phyloP scores from a whole-genome alignment of 2,888 invertebrate genomes.

The Ophonus ardosiacus region DNA sequence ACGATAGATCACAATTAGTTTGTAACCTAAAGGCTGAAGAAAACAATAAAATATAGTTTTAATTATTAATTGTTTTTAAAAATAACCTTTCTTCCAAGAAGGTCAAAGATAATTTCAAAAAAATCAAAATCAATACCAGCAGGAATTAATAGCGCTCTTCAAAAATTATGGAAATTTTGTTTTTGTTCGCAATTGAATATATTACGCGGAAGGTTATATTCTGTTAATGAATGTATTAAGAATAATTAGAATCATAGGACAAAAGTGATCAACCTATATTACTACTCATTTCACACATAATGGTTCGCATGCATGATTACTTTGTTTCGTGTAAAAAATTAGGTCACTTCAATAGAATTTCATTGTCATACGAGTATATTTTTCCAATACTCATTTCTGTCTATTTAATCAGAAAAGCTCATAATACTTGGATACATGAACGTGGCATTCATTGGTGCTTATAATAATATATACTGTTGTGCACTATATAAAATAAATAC shows the following conservation, averaged over 20 bases:
- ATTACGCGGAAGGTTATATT: not conserved
- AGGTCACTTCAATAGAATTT: not conserved
- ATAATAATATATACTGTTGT: not conserved
- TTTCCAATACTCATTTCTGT: not conserved
- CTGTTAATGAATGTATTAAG: not conserved
- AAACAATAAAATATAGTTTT: too few relatives aligned
- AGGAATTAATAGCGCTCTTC: too few relatives aligned
- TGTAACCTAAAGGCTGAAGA: too few relatives aligned
- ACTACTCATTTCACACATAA: not conserved
- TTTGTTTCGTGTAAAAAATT: not conserved
- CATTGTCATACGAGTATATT: not conserved
- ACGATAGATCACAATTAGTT: too few relatives aligned
- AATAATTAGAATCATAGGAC: not conserved
- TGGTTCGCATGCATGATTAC: not conserved
- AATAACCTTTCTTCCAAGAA: too few relatives aligned
- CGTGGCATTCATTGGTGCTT: not conserved
- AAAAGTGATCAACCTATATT: not conserved
- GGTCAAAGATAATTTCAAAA: too few relatives aligned
- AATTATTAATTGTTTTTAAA: too few relatives aligned
- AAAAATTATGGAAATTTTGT: too few relatives aligned
- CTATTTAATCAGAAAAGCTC: not conserved
- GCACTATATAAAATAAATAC: not conserved
- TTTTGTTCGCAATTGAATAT: not conserved
- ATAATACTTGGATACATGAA: not conserved
- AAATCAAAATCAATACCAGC: too few relatives aligned